These are phyloP conservation scores for Acrocephalus scirpaceus DNA, from an alignment of 2,797 vertebrate species.

Conservation along the genomic window DNA sequence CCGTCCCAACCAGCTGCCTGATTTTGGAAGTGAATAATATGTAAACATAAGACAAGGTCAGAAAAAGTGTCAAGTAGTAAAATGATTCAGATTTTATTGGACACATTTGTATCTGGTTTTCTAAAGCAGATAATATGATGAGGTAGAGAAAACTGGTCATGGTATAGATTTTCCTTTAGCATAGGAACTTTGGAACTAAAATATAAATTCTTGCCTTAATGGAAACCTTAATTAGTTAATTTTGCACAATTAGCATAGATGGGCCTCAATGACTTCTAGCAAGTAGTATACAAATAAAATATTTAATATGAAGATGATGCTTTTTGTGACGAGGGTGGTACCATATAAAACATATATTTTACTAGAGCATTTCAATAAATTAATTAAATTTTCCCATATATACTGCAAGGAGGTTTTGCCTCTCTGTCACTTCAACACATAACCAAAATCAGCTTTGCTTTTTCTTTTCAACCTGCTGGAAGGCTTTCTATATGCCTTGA, in stretches of 20 bases:
- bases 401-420: not conserved
- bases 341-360: not conserved
- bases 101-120: not conserved
- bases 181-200: not conserved
- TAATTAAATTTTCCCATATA: not conserved
- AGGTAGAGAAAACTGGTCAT: not conserved
- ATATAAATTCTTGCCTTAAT: not conserved
- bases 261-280: not conserved
- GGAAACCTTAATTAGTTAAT: not conserved
- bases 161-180: not conserved
- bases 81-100: not conserved
- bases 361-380: not conserved
- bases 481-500: not conserved
- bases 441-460: not conserved
- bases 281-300: not conserved
- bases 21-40: not conserved
- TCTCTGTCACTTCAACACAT: not conserved
- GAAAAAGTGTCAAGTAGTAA: not conserved
- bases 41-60: constrained; percentile 1
- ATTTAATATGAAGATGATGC: not conserved
- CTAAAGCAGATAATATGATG: not conserved
- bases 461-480: not conserved
- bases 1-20: not conserved
- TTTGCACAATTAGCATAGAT: not conserved
- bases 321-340: not conserved